Base-by-base conservation (phyloP, 2,888 invertebrate species). In the Brachycybe producta region DNA sequence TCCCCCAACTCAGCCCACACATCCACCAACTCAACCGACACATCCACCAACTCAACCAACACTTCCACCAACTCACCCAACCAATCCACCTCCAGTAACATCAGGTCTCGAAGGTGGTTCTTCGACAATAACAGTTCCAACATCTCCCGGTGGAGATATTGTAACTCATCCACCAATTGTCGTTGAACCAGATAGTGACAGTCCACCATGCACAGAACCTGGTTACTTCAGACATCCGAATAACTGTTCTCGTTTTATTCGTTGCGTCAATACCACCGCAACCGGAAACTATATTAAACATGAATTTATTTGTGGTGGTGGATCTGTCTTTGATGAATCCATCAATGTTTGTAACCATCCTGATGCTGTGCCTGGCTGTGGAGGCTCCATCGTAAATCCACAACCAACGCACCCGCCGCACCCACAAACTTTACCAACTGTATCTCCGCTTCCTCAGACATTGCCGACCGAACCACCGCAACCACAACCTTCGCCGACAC, bases 181-280 rank as follows among this genome's bases (percentile, higher is more conserved):
- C 2, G 27, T 45, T 8, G 2, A 21, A 15, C 28, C 19, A 13
- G 49, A 34, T 11, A n/a, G 27, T 38, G 30, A 8, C 7, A 19
- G 21, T 15, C 27, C 28, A 11, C 35, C 39, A 1, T 59, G 59
- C 49, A 48, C 43, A 2, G 42, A 50, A 26, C 55, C 52, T 34
- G 59, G 59, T 7, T 58, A 55, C 56, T 48, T 66, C 50, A 38
- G 57, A 21, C 35, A 56, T 46, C 54, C 58, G 35, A 51, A 68
- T 59, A 24, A 67, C 61, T 26, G 69, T 66, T 30, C 46, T 38
- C 52, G 52, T 15, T 59, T 59, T 48, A 57, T 55, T 46, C 55
- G 58, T 23, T 59, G 59, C 43, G 45, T 54, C 13, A 41, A 47
- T 21, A 23, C 41, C 8, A 36, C 36, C 30, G 42, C 15, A 3